A percentile compares a stretch with the other conserved stretches of the same genome.
Evolutionary conservation across 2,797 vertebrate genomes (phyloP).

Genomic region (Microctenopoma lineatum): DNA sequence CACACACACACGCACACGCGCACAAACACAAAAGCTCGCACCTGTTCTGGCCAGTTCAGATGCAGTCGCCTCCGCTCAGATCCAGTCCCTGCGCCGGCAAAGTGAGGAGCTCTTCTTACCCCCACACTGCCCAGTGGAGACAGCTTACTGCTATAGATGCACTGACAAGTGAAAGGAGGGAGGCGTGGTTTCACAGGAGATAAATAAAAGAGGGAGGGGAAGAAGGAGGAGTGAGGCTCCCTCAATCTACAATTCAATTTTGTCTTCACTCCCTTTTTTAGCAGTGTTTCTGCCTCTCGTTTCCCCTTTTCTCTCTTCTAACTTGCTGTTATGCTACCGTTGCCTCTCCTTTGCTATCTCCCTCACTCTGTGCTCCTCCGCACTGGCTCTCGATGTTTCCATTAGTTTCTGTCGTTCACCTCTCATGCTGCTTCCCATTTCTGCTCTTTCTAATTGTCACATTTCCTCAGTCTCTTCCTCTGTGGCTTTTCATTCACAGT

Average conservation of each 20-base stretch:
- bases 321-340: slow-evolving; percentile 22
- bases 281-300: slow-evolving; percentile 33
- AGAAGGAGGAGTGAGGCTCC: slow-evolving; percentile 76
- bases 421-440: slow-evolving; percentile 35
- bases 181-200: slow-evolving; percentile 81
- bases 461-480: slow-evolving; percentile 53
- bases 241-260: slow-evolving; percentile 86
- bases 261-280: slow-evolving; percentile 58
- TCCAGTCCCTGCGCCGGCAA: slow-evolving; percentile 61
- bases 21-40: slow-evolving; percentile 55
- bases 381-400: slow-evolving; percentile 30
- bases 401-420: slow-evolving; percentile 48
- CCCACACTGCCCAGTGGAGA: slow-evolving; percentile 78
- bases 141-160: slow-evolving; percentile 85
- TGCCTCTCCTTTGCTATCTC: slow-evolving; percentile 28
- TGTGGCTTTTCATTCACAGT: slow-evolving; percentile 68
- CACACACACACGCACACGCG: slow-evolving; percentile 3
- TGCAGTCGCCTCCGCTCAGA: slow-evolving; percentile 59
- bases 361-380: slow-evolving; percentile 14
- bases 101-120: slow-evolving; percentile 74
- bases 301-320: slow-evolving; percentile 36
- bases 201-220: slow-evolving; percentile 83
- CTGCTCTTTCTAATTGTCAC: slow-evolving; percentile 46
- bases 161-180: slow-evolving; percentile 84
- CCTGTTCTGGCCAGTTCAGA: slow-evolving; percentile 67